Percentiles rank a stretch among this genome's conserved stretches.
Evolutionary conservation across 2,888 invertebrate genomes (phyloP).

Genomic region (Euclidia mi): DNA sequence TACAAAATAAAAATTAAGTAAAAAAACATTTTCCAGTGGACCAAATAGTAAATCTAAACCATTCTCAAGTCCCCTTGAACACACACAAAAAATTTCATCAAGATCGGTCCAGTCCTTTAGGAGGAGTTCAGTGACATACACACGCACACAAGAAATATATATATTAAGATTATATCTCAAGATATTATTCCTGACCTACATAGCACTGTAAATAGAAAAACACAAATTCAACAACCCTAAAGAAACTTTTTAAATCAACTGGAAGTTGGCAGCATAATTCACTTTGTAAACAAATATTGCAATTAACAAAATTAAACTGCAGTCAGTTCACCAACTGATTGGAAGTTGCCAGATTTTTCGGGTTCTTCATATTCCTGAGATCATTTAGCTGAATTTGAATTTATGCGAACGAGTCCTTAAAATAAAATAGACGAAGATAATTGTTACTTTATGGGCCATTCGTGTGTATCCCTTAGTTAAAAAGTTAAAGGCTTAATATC

Average conservation of each 20-base stretch:
- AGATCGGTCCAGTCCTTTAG: no score
- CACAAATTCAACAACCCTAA: no score
- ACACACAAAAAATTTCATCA: no score
- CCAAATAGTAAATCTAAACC: no score
- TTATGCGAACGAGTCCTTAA: conserved; percentile 1
- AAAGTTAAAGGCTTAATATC: conserved; percentile 8
- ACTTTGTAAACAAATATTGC: not conserved
- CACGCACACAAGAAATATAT: no score
- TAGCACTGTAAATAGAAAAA: no score
- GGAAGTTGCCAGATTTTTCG: not conserved
- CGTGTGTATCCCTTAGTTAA: conserved; percentile 3
- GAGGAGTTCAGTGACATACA: no score
- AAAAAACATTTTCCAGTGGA: no score
- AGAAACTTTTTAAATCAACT: not conserved
- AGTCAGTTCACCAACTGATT: not conserved
- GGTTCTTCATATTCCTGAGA: not conserved
- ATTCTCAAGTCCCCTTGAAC: no score
- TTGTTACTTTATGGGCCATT: conserved; percentile 7
- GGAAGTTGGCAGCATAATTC: not conserved
- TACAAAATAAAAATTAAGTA: no score
- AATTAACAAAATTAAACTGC: conserved; percentile 3
- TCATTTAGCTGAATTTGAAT: conserved; percentile 1
- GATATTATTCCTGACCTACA: no score
- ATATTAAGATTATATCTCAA: no score
- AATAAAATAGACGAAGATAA: conserved; percentile 8